Base-by-base conservation (phyloP, 2,113 vertebrate species). In the Oncorhynchus kisutch region DNA sequence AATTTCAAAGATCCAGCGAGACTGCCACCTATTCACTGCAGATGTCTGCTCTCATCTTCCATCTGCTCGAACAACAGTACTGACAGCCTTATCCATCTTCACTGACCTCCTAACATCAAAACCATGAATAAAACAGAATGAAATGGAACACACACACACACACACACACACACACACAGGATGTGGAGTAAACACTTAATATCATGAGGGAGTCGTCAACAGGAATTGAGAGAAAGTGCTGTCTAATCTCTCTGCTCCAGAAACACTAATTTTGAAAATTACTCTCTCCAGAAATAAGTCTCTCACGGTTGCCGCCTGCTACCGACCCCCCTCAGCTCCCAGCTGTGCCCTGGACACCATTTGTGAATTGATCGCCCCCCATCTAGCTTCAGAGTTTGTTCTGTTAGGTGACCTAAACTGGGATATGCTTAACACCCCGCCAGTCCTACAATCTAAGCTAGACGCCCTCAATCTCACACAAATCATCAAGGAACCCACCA, bases 161-260 rank as follows among this genome's bases (percentile, higher is more conserved):
- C 57, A 88, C 83, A 87, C 70, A 81, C 57, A 3, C 80, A 71
- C 69, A 51, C 70, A 81, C 57, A 88, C 83, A 87, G 88, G 85
- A 91, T 91, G 75, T 80, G 78, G 82, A 80, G 74, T 67, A 73
- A 18, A 74, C 71, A 78, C 76, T 78, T 75, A 82, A 82, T 77
- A 79, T 76, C 66, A 29, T 67, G 70, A 80, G 73, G 81, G 75
- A 81, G 65, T 69, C 9, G 59, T 90, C 87, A 92, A 91, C 91
- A 92, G 91, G 91, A 92, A 91, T 79, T 81, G 80, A 75, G 77
- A 87, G 81, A 89, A 89, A 88, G 84, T 87, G 77, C 24, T 69
- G 74, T 79, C 85, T 92, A 91, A 92, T 91, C 91, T 90, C 83
- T 66, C 74, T 71, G 80, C 70, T 85, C 83, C 90, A 91, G n/a